A percentile compares a stretch with the other conserved stretches of the same genome.
Conservation (phyloP, 2,888 invertebrate genomes). For the Frankliniella fusca region DNA sequence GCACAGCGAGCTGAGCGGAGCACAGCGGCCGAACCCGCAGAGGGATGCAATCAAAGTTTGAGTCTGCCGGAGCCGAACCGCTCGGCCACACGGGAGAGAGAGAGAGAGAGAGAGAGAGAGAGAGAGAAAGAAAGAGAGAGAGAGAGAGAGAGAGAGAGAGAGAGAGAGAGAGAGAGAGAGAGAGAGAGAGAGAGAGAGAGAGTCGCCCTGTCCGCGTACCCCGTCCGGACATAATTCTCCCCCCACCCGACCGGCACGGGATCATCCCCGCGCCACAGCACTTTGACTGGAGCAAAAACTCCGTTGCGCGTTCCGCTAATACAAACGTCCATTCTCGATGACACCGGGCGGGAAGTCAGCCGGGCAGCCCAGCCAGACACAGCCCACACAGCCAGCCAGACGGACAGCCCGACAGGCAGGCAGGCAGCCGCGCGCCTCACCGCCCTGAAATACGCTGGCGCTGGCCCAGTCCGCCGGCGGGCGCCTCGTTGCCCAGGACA, state of each 20-base stretch:
- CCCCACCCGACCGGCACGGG: not conserved
- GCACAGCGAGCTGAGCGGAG: too few species aligned
- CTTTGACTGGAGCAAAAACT: not conserved
- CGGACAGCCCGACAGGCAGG: too few species aligned
- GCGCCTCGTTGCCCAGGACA: too few species aligned
- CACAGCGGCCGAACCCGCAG: not conserved
- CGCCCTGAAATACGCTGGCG: too few species aligned
- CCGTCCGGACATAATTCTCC: not conserved
- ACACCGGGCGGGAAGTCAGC: too few species aligned
- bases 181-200: slow-evolving; percentile 9
- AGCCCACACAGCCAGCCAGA: not conserved
- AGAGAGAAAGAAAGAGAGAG: not conserved
- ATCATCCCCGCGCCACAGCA: not conserved
- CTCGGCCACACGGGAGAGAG: not conserved
- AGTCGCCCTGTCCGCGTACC: not conserved
- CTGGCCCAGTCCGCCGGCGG: too few species aligned
- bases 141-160: slow-evolving; percentile 18
- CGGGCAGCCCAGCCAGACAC: not conserved
- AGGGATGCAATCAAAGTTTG: slow-evolving; percentile 5
- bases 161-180: slow-evolving; percentile 18
- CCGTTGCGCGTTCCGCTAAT: too few species aligned
- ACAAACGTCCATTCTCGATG: too few species aligned
- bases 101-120: not conserved
- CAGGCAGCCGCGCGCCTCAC: too few species aligned
- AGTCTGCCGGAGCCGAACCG: not conserved